Evolutionary conservation across 2,888 invertebrate species (phyloP), one percentile per base, ranked within the genome.

Genomic region (Baccha elongata): DNA sequence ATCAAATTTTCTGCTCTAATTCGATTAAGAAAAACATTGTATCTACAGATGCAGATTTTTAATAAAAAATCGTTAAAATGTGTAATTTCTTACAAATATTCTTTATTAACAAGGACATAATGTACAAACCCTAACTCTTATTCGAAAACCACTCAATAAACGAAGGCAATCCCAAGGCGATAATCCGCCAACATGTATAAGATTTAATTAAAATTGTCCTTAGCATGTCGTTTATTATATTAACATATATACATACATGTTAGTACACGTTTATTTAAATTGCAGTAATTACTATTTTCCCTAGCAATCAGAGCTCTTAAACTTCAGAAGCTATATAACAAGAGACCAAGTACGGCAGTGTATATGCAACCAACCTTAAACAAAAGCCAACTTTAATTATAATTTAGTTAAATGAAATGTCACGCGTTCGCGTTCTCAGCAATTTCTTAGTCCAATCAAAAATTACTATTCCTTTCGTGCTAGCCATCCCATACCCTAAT

Each of bases 371-470:
- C 64, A 72, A 15, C 48, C 40, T 42, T 42, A 58, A 72, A 64
- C 55, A 58, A n/a, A n/a, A 65, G 72, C 48, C 64, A 53, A 35
- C 64, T 78, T 72, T 78, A 65, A 78, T 78, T 78, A 74, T 69
- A 69, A 64, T 62, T 64, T 42, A 60, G 52, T 52, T 65, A 71
- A 75, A 65, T 71, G 69, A 75, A 75, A 71, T 65, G 75, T 75
- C 75, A 81, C 58, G 75, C 69, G 52, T 58, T 64, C 65, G 10
- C 48, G 58, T 35, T 60, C 32, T 42, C 32, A 44, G 35, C 23
- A 44, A 67, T 73, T 7, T 46, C 78, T 73, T 73, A 19, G 65
- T 29, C 44, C 64, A 29, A 44, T 58, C 55, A 52, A 52, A 42
- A 67, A 75, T 40, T 65, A 68, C 60, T 17, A 46, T 62, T 44